A percentile compares a stretch with the other conserved stretches of the same genome.
Evolutionary conservation across 2,888 invertebrate species (phyloP).

Genomic region (Gymnoscelis rufifasciata): DNA sequence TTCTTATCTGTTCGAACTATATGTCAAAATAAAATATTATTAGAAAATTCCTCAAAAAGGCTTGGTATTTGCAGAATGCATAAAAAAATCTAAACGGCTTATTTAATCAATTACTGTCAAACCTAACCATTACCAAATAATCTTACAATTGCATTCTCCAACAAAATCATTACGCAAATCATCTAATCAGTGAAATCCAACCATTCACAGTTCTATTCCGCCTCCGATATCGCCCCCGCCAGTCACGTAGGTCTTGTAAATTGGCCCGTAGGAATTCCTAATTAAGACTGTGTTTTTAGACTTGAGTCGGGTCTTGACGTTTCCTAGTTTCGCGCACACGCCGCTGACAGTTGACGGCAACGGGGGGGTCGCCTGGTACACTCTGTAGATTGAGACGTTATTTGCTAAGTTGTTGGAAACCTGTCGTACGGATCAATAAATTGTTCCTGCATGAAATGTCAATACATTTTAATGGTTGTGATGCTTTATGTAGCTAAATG

Average conservation of each 20-base stretch:
- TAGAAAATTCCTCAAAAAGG: too few relatives aligned
- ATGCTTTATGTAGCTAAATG: too few relatives aligned
- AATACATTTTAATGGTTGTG: too few relatives aligned
- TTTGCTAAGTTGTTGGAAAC: background rate
- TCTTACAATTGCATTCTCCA: background rate
- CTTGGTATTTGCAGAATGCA: too few relatives aligned
- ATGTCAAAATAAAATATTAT: too few relatives aligned
- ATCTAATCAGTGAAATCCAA: background rate
- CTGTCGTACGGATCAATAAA: too few relatives aligned
- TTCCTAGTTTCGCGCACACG: slow-evolving; percentile 18
- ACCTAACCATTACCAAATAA: too few relatives aligned
- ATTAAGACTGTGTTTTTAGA: slow-evolving; percentile 75
- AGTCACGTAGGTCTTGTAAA: slow-evolving; percentile 63
- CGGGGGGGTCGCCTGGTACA: slow-evolving; percentile 6
- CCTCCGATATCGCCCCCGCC: slow-evolving; percentile 55
- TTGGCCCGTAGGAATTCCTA: slow-evolving; percentile 71
- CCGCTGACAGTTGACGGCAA: slow-evolving; percentile 16
- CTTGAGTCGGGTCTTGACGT: slow-evolving; percentile 31
- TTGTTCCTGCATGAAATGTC: too few relatives aligned
- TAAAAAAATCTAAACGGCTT: too few relatives aligned
- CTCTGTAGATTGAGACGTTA: background rate
- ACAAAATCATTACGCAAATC: background rate
- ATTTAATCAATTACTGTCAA: too few relatives aligned
- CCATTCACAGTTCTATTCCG: slow-evolving; percentile 13
- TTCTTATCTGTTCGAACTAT: too few relatives aligned